A percentile compares a stretch with the other conserved stretches of the same genome.
phyloP scores from a whole-genome alignment of 2,888 invertebrate species.

The Amitus sp. region DNA sequence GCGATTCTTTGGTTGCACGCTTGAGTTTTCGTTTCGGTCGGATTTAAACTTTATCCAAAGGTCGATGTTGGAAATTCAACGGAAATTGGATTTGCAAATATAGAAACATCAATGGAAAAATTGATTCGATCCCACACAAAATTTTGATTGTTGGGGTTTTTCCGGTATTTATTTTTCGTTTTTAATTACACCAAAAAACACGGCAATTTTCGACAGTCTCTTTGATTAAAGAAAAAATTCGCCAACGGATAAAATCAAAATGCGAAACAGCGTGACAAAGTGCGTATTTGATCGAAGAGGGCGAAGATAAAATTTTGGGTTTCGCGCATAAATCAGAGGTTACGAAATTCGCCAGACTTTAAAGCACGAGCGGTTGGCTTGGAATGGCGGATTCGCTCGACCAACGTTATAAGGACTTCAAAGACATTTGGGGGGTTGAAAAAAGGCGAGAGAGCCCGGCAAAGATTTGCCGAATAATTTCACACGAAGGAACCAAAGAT shows the following conservation, averaged over 20 bases:
- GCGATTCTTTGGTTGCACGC: background rate
- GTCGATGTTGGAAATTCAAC: no score
- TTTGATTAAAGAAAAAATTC: background rate
- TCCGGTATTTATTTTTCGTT: background rate
- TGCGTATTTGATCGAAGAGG: background rate
- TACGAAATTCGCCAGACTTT: background rate
- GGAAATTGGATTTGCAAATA: no score
- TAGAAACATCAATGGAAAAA: no score
- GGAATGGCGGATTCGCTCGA: background rate
- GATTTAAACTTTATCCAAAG: no score
- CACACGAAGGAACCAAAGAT: slow-evolving; percentile 11
- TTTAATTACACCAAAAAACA: no score
- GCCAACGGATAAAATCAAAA: background rate
- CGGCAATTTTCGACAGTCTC: background rate
- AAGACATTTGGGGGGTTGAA: no score
- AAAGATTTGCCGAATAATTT: slow-evolving; percentile 34
- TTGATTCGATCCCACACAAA: no score
- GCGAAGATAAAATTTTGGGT: background rate
- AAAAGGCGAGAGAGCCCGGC: background rate
- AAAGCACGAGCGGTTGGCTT: background rate
- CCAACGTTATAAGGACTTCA: slow-evolving; percentile 19
- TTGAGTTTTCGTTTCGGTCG: background rate
- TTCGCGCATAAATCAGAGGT: background rate
- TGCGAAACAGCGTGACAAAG: no score
- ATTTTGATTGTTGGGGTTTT: no score